These are phyloP conservation scores for Zoanthus gigantus DNA, from an alignment of 92 coral and sea anemone genomes.

Conservation along the genomic window DNA sequence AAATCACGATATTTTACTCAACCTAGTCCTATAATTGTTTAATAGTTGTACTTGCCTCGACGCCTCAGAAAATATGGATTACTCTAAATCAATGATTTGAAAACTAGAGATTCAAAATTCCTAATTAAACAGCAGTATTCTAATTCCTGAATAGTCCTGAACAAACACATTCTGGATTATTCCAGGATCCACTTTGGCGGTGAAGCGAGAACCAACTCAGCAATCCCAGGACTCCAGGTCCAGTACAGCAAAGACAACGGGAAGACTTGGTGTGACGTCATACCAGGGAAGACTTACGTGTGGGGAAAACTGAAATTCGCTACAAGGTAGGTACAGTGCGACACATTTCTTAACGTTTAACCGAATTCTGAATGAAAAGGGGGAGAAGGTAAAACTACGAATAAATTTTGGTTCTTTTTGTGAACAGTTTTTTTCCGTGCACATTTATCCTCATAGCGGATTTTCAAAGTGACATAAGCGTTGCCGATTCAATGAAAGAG, in stretches of 20 bases:
- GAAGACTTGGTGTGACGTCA: constrained; percentile 87
- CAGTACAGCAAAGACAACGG: constrained; percentile 81
- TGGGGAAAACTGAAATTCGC: constrained; percentile 78
- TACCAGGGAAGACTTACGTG: constrained; percentile 55
- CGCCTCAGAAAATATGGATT: too few relatives aligned
- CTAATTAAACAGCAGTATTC: neutral
- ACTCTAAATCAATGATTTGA: too few relatives aligned
- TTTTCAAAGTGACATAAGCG: neutral
- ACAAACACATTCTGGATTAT: too few relatives aligned
- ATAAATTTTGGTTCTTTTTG: neutral
- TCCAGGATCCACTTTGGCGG: constrained; percentile 66
- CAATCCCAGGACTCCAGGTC: constrained; percentile 85
- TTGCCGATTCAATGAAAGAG: too few relatives aligned
- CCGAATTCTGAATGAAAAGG: too few relatives aligned
- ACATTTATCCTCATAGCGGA: neutral
- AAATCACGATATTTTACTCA: too few relatives aligned
- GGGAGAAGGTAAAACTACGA: too few relatives aligned
- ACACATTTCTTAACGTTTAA: neutral
- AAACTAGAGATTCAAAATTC: too few relatives aligned
- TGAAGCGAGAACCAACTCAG: constrained; percentile 74
- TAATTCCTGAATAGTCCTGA: neutral
- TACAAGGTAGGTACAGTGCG: constrained; percentile 62
- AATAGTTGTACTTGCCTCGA: too few relatives aligned
- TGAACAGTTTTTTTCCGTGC: neutral
- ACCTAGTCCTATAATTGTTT: too few relatives aligned